Evolutionary conservation across 2,113 vertebrate genomes (phyloP).

Genomic region (Brachyistius frenatus): DNA sequence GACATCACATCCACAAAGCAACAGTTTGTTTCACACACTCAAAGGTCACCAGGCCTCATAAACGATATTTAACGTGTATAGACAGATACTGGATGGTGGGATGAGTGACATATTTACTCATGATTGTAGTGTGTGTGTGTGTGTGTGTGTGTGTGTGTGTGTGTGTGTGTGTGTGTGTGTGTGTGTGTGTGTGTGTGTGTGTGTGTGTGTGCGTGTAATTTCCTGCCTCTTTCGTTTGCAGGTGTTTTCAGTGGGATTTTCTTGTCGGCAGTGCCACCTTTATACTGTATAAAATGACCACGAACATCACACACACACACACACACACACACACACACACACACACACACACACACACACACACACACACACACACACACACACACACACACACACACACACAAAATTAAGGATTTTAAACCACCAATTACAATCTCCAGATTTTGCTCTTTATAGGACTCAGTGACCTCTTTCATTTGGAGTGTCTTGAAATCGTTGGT

Average conservation of each 20-base stretch:
- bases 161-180: no score
- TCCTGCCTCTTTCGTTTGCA: no score
- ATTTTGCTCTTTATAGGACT: no score
- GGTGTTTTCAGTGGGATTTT: background rate
- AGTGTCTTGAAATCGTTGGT: no score
- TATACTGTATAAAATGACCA: background rate
- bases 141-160: no score
- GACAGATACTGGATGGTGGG: background rate
- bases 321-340: background rate
- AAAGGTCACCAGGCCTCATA: background rate
- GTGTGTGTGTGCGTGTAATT: conserved; percentile 12
- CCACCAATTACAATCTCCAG: no score
- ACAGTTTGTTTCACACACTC: background rate
- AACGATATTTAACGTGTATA: background rate
- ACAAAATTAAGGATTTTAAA: no score
- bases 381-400: no score
- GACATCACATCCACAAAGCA: background rate
- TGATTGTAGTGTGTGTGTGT: conserved; percentile 9
- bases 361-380: no score
- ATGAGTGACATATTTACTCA: conserved; percentile 19
- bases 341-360: no score
- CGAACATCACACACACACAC: background rate
- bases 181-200: conserved; percentile 10
- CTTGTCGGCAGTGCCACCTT: background rate
- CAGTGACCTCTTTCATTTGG: no score